These are phyloP conservation scores for Hemibagrus wyckioides DNA, from an alignment of 2,113 vertebrate genomes.

Conservation along the genomic window DNA sequence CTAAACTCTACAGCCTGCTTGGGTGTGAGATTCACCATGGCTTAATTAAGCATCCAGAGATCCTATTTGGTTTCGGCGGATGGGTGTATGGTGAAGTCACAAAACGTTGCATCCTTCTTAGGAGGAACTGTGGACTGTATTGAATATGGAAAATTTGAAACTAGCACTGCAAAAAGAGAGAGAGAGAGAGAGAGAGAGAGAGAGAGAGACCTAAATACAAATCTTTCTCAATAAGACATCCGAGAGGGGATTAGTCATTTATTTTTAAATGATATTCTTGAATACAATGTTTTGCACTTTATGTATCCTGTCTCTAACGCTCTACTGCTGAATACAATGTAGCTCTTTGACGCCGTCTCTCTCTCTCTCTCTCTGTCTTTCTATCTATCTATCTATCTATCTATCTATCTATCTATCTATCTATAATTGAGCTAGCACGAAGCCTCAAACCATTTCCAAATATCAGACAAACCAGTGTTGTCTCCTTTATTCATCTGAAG, in stretches of 20 bases:
- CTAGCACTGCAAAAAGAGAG: neutral
- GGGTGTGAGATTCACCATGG: too few relatives aligned
- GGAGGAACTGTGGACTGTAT: neutral
- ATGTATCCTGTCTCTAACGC: neutral
- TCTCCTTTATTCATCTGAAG: neutral
- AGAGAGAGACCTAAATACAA: neutral
- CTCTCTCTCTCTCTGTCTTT: neutral
- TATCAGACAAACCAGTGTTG: neutral
- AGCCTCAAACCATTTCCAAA: neutral
- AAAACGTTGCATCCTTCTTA: neutral
- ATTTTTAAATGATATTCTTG: neutral
- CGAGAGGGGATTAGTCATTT: neutral
- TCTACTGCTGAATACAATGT: constrained; percentile 50
- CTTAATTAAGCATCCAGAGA: neutral
- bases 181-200: too few relatives aligned
- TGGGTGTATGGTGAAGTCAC: neutral
- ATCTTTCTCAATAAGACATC: neutral
- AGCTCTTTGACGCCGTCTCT: constrained; percentile 55
- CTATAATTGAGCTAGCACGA: constrained; percentile 26
- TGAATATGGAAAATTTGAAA: neutral
- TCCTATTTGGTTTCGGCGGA: neutral
- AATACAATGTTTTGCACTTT: neutral
- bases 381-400: neutral
- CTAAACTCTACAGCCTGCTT: too few relatives aligned
- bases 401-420: neutral